Base-by-base conservation (phyloP, 2,797 vertebrate species). In the Monodelphis domestica region DNA sequence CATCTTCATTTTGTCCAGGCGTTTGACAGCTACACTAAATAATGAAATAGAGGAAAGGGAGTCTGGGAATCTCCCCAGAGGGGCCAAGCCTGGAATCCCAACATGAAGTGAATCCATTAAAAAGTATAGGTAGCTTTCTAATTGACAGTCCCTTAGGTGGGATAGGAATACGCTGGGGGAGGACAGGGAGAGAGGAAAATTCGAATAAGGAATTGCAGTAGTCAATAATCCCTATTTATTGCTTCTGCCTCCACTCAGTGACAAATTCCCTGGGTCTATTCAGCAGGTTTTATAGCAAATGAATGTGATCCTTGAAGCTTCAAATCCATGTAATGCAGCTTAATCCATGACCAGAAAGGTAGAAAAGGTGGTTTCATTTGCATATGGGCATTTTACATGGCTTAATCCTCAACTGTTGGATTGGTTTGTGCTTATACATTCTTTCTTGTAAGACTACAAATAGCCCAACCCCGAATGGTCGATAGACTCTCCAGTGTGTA, bases 351-450 rank as follows among this genome's bases (percentile, higher is more conserved):
- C 11, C 28, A 63, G 93, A 91, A 56, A 15, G 21, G 50, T 52
- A 63, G 4, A 51, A 59, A 93, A 93, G 84, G 70, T 70, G 50
- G 1, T 91, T 92, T 91, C 90, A 84, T 95, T 54, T 91, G 91
- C 52, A 89, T 88, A 90, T 38, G 54, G 52, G 45, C 33, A 70
- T 92, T 89, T 91, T 12, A 11, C 55, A 59, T 78, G 38, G 3
- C 89, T 89, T 93, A 94, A 51, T 53, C 54, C 53, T 63, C 0
- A 6, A 52, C 30, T n/a, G 28, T 59, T 53, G 0, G 50, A 87
- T 55, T 21, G 14, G 91, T 53, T 93, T 70, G 91, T 9, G 26
- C 28, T 33, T 30, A 63, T 29, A 89, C 59, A 87, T 93, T 88
- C 52, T 51, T 30, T 91, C 63, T n/a, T 53, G 95, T 24, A 87